Evolutionary conservation across 2,888 invertebrate species (phyloP), one percentile per base, ranked within the genome.

Genomic region (Ormyrus nitidulus): DNA sequence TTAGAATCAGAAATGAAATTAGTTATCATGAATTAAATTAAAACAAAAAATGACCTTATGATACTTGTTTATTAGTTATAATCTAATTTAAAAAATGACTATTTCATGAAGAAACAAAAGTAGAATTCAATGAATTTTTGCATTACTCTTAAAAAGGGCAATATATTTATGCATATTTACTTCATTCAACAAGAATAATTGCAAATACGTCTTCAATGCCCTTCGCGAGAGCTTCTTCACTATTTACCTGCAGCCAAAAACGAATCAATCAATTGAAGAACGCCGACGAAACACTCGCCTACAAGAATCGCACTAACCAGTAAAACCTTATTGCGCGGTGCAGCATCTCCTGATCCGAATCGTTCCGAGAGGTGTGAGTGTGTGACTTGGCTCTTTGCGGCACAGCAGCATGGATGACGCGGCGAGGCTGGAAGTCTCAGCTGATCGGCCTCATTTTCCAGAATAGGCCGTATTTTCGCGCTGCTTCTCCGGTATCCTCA

Each of bases 371-470:
- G 1, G 19, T 19, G 19, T 19, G 19, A 19, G 19, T 19, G 19
- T 19, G 56, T n/a, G n/a, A 46, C 13, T 11, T 46, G 44, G 68
- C 34, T n/a, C 46, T 56, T 56, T 34, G 48, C 11, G 34, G 58
- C 51, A n/a, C 5, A 44, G 53, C 53, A n/a, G 46, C 51, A 34
- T 34, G 2, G 34, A 8, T 54, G 19, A 51, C 10, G 58, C 59
- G 34, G 48, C 53, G 75, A 58, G 71, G 77, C 72, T 54, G 66
- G 66, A 66, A 64, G 65, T 19, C 59, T 80, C 69, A 77, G 65
- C 65, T 65, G 70, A 74, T 77, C 70, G 77, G 9, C 61, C 70
- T 74, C 73, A 70, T 19, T 77, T 77, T 76, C 64, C 70, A 64
- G 46, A 73, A 71, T 74, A 71, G 77, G 71, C 58, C 56, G 19